A percentile compares a stretch with the other conserved stretches of the same genome.
phyloP scores from a whole-genome alignment of 2,113 vertebrate species.

The Lampris megalopsis region DNA sequence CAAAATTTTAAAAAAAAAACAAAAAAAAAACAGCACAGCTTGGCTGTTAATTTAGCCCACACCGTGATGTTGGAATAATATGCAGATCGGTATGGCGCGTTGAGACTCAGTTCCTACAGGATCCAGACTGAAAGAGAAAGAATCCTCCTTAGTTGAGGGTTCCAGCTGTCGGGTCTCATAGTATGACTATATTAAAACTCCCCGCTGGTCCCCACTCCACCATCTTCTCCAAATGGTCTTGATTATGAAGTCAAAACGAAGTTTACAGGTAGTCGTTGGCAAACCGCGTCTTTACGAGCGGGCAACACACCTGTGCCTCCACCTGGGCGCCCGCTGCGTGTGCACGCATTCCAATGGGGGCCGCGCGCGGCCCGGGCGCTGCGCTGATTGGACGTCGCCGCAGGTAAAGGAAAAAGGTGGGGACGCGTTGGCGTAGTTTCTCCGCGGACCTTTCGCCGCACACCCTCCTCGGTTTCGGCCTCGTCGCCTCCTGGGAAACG shows the following conservation, averaged over 20 bases:
- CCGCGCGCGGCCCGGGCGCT: constrained; percentile 37
- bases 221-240: background rate
- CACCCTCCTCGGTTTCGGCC: constrained; percentile 44
- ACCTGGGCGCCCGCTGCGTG: constrained; percentile 43
- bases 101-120: constrained; percentile 21
- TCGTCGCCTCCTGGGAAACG: background rate
- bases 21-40: too few relatives aligned
- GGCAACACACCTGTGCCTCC: constrained; percentile 48
- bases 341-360: constrained; percentile 52
- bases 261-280: background rate
- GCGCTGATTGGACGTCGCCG: constrained; percentile 59
- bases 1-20: background rate
- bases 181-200: background rate
- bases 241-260: too few relatives aligned
- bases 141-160: background rate
- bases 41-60: too few relatives aligned
- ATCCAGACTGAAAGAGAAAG: background rate
- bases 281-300: background rate
- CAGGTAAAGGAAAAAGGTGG: background rate
- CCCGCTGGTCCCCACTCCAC: background rate
- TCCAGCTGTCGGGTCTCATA: background rate
- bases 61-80: background rate
- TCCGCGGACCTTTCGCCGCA: background rate
- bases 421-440: background rate
- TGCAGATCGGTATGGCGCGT: background rate